Evolutionary conservation across 1,140 invertebrate species (phyloP).

Genomic region (Sycobia sp.): DNA sequence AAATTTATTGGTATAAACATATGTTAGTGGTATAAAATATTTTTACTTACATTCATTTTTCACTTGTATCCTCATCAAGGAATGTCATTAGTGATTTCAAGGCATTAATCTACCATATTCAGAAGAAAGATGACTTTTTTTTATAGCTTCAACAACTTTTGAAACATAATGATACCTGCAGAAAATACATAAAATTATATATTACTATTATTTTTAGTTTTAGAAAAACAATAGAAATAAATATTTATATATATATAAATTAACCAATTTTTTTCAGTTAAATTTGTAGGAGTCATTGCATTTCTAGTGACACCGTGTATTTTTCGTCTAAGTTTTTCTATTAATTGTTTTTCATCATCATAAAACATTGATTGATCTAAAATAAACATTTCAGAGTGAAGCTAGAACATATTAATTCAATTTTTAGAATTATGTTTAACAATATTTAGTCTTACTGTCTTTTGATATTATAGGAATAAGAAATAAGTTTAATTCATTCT

Average conservation of each 20-base stretch:
- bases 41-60: background rate
- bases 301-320: slow-evolving; percentile 71
- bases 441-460: slow-evolving; percentile 61
- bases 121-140: slow-evolving; percentile 80
- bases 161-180: slow-evolving; percentile 76
- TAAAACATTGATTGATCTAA: slow-evolving; percentile 68
- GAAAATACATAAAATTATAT: slow-evolving; percentile 4
- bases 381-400: slow-evolving; percentile 35
- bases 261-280: slow-evolving; percentile 76
- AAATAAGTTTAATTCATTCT: slow-evolving; percentile 73
- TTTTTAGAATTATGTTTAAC: background rate
- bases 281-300: slow-evolving; percentile 67
- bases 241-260: background rate
- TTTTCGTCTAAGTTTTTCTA: slow-evolving; percentile 71
- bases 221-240: slow-evolving; percentile 24
- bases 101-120: slow-evolving; percentile 81
- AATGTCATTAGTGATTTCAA: slow-evolving; percentile 44
- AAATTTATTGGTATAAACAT: too few relatives aligned
- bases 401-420: too few relatives aligned
- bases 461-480: slow-evolving; percentile 69
- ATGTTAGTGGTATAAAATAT: too few relatives aligned
- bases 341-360: slow-evolving; percentile 70
- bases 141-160: slow-evolving; percentile 82
- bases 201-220: slow-evolving; percentile 14
- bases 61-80: background rate